A percentile compares a stretch with the other conserved stretches of the same genome.
phyloP scores from a whole-genome alignment of 1,140 invertebrate species.

The Drosophila grimshawi region DNA sequence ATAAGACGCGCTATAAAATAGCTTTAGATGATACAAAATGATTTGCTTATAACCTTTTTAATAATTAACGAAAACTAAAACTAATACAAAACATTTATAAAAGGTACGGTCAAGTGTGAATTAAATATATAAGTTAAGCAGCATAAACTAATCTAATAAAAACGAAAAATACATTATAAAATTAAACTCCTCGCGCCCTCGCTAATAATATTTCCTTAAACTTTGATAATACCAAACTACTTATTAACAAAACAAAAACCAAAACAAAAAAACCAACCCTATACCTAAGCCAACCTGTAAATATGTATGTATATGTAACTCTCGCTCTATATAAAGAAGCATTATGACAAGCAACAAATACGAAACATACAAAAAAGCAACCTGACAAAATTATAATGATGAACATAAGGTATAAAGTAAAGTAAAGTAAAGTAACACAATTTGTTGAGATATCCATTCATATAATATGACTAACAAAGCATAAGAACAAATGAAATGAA shows the following conservation, averaged over 20 bases:
- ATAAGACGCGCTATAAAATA: constrained; percentile 72
- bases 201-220: constrained; percentile 35
- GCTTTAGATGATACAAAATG: constrained; percentile 55
- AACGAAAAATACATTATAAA: background rate
- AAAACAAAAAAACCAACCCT: constrained; percentile 19
- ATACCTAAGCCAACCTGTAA: constrained; percentile 52
- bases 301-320: constrained; percentile 47
- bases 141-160: constrained; percentile 21
- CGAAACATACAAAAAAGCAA: constrained; percentile 76
- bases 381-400: constrained; percentile 75
- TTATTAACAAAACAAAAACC: constrained; percentile 8
- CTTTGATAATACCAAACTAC: constrained; percentile 37
- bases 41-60: constrained; percentile 49
- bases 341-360: constrained; percentile 63
- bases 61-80: constrained; percentile 17
- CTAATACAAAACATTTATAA: constrained; percentile 7
- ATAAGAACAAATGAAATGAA: constrained; percentile 19
- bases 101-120: constrained; percentile 37
- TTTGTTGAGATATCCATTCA: constrained; percentile 69
- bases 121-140: constrained; percentile 26
- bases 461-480: constrained; percentile 49
- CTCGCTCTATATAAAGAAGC: constrained; percentile 50
- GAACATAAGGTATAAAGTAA: constrained; percentile 63
- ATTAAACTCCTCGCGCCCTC: constrained; percentile 46
- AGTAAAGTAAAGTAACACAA: constrained; percentile 46